Conservation (phyloP, 1,140 invertebrate genomes). For the Phortica variegata region DNA sequence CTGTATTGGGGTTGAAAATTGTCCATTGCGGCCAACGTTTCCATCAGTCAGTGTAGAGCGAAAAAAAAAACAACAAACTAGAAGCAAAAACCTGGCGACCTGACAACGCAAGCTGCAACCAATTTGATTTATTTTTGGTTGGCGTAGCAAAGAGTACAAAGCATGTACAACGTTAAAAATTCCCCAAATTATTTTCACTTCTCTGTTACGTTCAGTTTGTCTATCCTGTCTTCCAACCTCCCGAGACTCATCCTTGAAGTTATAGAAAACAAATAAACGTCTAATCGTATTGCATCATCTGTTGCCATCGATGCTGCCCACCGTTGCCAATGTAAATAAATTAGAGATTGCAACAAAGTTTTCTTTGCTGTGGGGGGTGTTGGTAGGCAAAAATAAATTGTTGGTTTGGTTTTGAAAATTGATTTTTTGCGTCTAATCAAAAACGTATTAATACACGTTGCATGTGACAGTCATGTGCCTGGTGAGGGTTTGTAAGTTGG, state of each 20-base stretch:
- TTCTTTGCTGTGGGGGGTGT: constrained; percentile 16
- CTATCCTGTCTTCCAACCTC: constrained; percentile 26
- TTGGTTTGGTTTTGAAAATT: constrained; percentile 45
- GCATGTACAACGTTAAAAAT: no score
- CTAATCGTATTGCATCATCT: constrained; percentile 41
- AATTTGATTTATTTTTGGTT: neutral
- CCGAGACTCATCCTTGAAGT: neutral
- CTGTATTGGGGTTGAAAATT: no score
- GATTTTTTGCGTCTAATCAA: constrained; percentile 54
- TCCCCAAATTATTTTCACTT: no score
- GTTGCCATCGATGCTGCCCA: constrained; percentile 36
- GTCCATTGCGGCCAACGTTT: no score
- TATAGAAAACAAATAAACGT: constrained; percentile 46
- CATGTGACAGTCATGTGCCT: constrained; percentile 41
- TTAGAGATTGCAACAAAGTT: constrained; percentile 47
- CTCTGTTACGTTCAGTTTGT: constrained; percentile 31
- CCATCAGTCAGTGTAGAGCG: no score
- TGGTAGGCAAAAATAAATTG: constrained; percentile 47
- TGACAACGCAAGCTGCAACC: constrained; percentile 40
- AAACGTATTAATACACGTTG: constrained; percentile 50
- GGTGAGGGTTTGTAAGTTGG: no score
- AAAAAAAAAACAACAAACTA: constrained; percentile 24
- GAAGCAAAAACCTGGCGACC: no score
- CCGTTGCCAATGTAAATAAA: constrained; percentile 18
- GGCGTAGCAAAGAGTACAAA: no score